Conservation (phyloP, 2,797 vertebrate species). For the Lacerta agilis region DNA sequence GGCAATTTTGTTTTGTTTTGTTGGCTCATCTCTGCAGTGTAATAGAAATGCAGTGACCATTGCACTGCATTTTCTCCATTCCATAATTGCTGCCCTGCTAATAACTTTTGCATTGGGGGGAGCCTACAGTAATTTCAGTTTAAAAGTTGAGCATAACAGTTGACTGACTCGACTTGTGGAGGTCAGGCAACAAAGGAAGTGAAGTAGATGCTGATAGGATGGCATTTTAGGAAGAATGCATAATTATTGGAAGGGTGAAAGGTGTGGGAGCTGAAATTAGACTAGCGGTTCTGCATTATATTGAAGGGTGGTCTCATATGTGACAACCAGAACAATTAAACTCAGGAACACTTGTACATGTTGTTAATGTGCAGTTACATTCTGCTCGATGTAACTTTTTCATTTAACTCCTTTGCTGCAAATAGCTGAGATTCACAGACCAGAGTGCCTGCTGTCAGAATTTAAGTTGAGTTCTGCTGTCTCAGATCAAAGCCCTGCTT, state of each 20-base stretch:
- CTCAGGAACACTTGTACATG: background rate
- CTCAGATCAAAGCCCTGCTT: background rate
- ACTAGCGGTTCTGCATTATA: background rate
- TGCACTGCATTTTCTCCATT: background rate
- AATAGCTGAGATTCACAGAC: background rate
- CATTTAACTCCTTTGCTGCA: background rate
- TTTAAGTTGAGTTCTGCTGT: background rate
- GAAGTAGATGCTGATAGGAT: background rate
- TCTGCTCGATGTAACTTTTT: background rate
- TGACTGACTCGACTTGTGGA: background rate
- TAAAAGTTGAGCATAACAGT: background rate
- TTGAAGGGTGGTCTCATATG: background rate
- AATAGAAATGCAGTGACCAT: background rate
- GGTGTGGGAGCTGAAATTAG: background rate
- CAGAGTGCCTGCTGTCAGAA: background rate
- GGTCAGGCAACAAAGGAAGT: background rate
- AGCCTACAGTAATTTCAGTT: background rate
- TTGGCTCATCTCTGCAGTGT: conserved; percentile 4
- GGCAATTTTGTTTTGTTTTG: conserved; percentile 12
- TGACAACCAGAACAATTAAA: background rate
- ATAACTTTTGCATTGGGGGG: background rate
- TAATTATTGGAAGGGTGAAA: background rate
- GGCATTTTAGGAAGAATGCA: background rate
- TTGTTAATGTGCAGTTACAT: background rate
- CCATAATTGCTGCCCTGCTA: background rate